Evolutionary conservation across 2,113 vertebrate species (phyloP).

Genomic region (Martes martes): DNA sequence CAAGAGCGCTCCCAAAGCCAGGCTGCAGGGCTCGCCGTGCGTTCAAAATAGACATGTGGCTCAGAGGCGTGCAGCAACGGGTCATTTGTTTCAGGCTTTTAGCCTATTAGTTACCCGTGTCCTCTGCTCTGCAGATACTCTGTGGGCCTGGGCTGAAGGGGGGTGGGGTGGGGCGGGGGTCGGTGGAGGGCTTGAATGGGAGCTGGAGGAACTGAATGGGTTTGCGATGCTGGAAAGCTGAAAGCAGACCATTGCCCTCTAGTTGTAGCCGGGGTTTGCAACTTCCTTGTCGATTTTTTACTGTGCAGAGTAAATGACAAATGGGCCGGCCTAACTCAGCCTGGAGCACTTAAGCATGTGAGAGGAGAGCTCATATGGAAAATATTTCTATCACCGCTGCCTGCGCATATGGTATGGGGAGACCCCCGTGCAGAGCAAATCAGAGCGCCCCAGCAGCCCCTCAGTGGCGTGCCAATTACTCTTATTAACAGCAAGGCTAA

Average conservation of each 20-base stretch:
- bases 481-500: slow-evolving; percentile 78
- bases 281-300: slow-evolving; percentile 70
- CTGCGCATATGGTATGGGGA: slow-evolving; percentile 80
- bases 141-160: neutral
- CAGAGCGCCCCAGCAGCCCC: slow-evolving; percentile 64
- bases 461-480: slow-evolving; percentile 78
- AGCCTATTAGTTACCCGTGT: neutral
- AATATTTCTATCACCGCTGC: slow-evolving; percentile 81
- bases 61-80: neutral
- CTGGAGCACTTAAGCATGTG: slow-evolving; percentile 64
- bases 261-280: slow-evolving; percentile 66
- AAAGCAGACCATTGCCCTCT: slow-evolving; percentile 75
- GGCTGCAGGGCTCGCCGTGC: neutral
- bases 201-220: slow-evolving; percentile 21
- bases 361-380: slow-evolving; percentile 80
- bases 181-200: slow-evolving; percentile 45
- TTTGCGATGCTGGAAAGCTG: slow-evolving; percentile 45
- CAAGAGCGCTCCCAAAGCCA: neutral
- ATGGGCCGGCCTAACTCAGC: slow-evolving; percentile 65
- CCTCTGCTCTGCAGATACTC: slow-evolving; percentile 30
- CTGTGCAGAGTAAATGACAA: slow-evolving; percentile 58
- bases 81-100: slow-evolving; percentile 49
- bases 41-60: neutral
- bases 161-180: neutral
- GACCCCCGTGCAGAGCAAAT: slow-evolving; percentile 75